Percentiles rank a stretch among this genome's conserved stretches.
Evolutionary conservation across 2,797 vertebrate genomes (phyloP).

Genomic region (Martes flavigula): DNA sequence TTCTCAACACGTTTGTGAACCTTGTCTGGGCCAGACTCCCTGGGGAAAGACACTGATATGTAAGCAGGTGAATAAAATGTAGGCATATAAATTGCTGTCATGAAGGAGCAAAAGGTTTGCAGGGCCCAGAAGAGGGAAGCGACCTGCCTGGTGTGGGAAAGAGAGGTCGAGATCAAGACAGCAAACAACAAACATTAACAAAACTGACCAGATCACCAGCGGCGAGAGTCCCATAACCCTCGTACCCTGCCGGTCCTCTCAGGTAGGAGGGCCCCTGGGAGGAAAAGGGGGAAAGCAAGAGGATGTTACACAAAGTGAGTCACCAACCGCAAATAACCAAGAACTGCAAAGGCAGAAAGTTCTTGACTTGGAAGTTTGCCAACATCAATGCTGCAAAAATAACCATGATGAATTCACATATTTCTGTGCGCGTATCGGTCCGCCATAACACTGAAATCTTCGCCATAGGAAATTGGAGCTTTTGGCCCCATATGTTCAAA

Average conservation of each 20-base stretch:
- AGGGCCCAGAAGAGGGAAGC: background rate
- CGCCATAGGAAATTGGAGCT: constrained; percentile 53
- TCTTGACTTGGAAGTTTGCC: constrained; percentile 56
- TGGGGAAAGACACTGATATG: background rate
- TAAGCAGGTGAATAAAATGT: background rate
- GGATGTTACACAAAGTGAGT: constrained; percentile 74
- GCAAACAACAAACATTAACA: background rate
- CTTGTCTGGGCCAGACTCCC: background rate
- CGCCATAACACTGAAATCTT: constrained; percentile 37
- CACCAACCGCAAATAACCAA: constrained; percentile 70
- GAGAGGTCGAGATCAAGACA: background rate
- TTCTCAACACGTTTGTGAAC: background rate
- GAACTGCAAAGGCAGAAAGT: constrained; percentile 67
- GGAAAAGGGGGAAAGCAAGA: constrained; percentile 66
- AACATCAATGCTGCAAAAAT: constrained; percentile 57
- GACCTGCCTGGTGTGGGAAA: background rate
- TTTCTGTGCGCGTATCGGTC: constrained; percentile 51
- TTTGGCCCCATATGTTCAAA: constrained; percentile 64
- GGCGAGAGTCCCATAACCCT: constrained; percentile 5
- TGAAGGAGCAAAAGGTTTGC: background rate
- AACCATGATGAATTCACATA: constrained; percentile 63
- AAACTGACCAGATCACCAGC: background rate
- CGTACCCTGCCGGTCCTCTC: constrained; percentile 9
- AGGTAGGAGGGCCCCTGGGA: constrained; percentile 9
- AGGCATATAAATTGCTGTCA: background rate